These are phyloP conservation scores for Austrofundulus limnaeus DNA, from an alignment of 2,113 vertebrate genomes.

Conservation along the genomic window DNA sequence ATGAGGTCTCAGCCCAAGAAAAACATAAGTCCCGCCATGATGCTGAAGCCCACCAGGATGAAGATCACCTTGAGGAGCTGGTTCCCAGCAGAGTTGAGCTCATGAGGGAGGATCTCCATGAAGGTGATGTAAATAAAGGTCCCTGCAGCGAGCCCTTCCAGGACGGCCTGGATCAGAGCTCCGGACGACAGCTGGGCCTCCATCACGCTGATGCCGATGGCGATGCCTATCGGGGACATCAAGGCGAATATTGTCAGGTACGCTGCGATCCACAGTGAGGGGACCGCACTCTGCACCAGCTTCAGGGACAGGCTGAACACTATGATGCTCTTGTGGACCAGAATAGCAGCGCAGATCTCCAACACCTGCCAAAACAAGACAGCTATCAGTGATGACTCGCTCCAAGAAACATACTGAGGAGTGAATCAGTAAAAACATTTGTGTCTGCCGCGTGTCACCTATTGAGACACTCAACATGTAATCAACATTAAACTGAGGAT, in stretches of 20 bases:
- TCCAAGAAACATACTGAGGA: too few species aligned
- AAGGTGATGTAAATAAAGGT: conserved; percentile 92
- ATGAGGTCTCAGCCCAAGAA: conserved; percentile 77
- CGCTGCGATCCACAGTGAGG: conserved; percentile 73
- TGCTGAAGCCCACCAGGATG: conserved; percentile 83
- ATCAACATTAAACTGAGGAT: too few species aligned
- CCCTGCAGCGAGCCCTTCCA: conserved; percentile 86
- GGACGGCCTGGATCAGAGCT: conserved; percentile 80
- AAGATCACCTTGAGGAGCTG: conserved; percentile 86
- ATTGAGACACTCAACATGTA: too few species aligned
- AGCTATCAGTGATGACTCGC: too few species aligned
- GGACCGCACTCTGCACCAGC: conserved; percentile 79
- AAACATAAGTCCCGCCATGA: conserved; percentile 85
- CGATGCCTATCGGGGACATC: conserved; percentile 87
- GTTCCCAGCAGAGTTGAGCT: conserved; percentile 80
- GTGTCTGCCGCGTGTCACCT: too few species aligned
- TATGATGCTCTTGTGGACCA: conserved; percentile 89
- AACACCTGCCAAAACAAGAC: conserved; percentile 70
- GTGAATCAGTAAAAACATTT: not conserved
- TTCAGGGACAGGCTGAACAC: conserved; percentile 88
- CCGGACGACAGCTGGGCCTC: conserved; percentile 65
- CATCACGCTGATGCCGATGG: conserved; percentile 81
- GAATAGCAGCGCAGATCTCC: conserved; percentile 86
- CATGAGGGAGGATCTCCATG: conserved; percentile 88
- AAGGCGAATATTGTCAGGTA: conserved; percentile 82